These are phyloP conservation scores for Nemotelus pantherinus DNA, from an alignment of 2,888 invertebrate species.

Conservation along the genomic window DNA sequence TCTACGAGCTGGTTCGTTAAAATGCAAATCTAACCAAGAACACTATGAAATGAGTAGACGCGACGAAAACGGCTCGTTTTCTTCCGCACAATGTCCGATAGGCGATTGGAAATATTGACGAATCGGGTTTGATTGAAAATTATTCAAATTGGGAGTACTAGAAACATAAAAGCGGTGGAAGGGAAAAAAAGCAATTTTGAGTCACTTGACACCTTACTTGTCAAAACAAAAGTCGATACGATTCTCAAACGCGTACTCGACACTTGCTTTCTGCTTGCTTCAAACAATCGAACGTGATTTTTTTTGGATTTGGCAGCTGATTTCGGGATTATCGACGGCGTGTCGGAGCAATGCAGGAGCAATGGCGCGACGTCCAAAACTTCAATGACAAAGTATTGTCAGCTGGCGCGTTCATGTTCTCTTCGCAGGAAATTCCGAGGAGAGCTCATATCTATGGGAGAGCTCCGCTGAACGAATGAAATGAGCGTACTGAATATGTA, in stretches of 20 bases:
- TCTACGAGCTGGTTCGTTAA: too few relatives aligned
- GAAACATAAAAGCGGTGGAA: not conserved
- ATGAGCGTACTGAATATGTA: too few relatives aligned
- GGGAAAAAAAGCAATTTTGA: constrained; percentile 15
- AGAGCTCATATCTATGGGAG: too few relatives aligned
- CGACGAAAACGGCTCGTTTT: not conserved
- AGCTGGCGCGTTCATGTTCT: too few relatives aligned
- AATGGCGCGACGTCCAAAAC: too few relatives aligned
- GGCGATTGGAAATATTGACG: constrained; percentile 5
- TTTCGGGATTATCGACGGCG: too few relatives aligned
- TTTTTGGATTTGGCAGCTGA: not conserved
- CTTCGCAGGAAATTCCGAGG: too few relatives aligned
- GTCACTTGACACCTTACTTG: constrained; percentile 18
- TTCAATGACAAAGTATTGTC: too few relatives aligned
- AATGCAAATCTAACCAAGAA: too few relatives aligned
- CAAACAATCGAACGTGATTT: not conserved
- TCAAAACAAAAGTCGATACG: constrained; percentile 26
- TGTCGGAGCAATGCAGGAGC: too few relatives aligned
- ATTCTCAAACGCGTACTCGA: constrained; percentile 1
- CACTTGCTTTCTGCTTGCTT: not conserved
- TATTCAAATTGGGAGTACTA: not conserved
- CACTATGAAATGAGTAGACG: too few relatives aligned
- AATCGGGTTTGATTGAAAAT: not conserved
- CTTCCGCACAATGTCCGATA: constrained; percentile 4
- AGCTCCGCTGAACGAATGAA: too few relatives aligned